Base-by-base conservation (phyloP, 2,888 invertebrate genomes). In the Syrphus vitripennis region DNA sequence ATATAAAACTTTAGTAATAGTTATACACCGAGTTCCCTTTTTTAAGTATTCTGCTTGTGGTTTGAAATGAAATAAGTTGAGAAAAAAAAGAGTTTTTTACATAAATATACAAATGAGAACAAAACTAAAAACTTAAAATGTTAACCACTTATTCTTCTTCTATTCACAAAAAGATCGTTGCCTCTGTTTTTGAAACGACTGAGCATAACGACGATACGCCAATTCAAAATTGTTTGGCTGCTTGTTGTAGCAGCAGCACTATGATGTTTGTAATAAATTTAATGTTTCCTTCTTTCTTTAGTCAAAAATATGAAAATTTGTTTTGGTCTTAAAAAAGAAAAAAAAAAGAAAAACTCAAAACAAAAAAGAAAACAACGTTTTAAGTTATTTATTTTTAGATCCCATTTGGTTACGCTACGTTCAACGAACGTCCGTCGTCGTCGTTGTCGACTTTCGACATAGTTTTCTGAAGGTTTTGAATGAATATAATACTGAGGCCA, bases 281-380 rank as follows among this genome's bases (percentile, higher is more conserved):
- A 69, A 69, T 78, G 65, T 65, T 57, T 26, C 40, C 57, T 61
- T 48, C 4, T 29, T 29, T 16, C 29, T 29, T 16, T 2, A 63
- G 45, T 70, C 48, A 74, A 63, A 69, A 79, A 75, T 80, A 70
- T 75, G 75, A 67, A 71, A 71, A 61, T 72, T 61, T 81, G n/a
- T 55, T 37, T 61, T 63, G 40, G 55, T 45, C n/a, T 48, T 55
- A 26, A 69, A 53, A 6, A 55, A 42, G 24, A 19, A 31, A 19
- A 16, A n/a, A 16, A 19, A 26, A 24, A 19, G 4, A 45, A 26
- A 21, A 29, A 59, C 45, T 31, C n/a, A 31, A 12, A 16, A 29
- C 16, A 2, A n/a, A 7, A 6, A 6, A 16, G 29, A 42, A 40
- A 42, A 5, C 24, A 1, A 0, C 29, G 29, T 12, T 61, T 61